Base-by-base conservation (phyloP, 2,797 vertebrate genomes). In the Syncerus caffer region DNA sequence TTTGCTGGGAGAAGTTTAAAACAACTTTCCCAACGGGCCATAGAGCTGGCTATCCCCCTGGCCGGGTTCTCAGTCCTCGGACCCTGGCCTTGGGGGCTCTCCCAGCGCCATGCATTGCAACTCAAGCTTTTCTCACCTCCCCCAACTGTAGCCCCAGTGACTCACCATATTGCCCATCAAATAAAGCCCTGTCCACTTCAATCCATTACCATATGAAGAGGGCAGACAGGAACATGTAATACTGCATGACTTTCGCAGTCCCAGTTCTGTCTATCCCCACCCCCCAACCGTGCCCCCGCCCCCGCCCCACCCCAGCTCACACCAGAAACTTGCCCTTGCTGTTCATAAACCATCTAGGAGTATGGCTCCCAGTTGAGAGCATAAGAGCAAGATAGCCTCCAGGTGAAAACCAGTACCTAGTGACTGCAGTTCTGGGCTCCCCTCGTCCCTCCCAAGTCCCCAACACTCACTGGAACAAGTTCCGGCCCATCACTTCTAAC, bases 221-320 rank as follows among this genome's bases (percentile, higher is more conserved):
- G 53, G 34, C 57, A 74, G 45, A 55, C 1, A 17, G 19, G 50
- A 92, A 27, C 6, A 6, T 53, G 7, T 1, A 3, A 74, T 1
- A 8, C 21, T 29, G 38, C 1, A 42, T 1, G 1, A 67, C 76
- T 17, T 67, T 76, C 60, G 16, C 19, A 53, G 57, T 27, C 14
- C 45, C 57, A 25, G 3, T 79, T 87, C 87, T 21, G 6, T 79
- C 89, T 79, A 16, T 17, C 16, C 38, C 38, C 4, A 62, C 3
- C 29, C 6, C 6, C 13, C 25, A 60, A 8, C 29, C 7, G 0
- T 6, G 0, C 29, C 60, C 13, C 31, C 1, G 3, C 27, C 34
- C 45, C 60, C 3, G 3, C 23, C 29, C 10, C 0, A 9, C n/a
- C 19, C 31, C 55, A 3, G 53, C 31, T 51, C 71, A 64, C 12